A percentile compares a stretch with the other conserved stretches of the same genome.
phyloP scores from a whole-genome alignment of 2,888 invertebrate species.

The Drosophila austrosaltans region DNA sequence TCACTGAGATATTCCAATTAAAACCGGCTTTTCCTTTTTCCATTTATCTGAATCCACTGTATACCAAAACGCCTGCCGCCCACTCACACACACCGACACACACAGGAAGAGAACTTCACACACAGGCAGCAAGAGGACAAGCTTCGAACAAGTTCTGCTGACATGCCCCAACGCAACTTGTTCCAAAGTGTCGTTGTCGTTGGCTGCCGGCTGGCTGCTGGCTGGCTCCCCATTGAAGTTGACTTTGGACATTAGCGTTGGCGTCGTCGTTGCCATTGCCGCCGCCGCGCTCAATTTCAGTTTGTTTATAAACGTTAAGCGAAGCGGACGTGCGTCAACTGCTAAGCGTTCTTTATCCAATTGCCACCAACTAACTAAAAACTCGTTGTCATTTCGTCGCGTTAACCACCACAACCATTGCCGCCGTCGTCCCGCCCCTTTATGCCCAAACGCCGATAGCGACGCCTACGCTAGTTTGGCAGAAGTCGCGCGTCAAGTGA shows the following conservation, averaged over 20 bases:
- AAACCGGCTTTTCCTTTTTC: neutral
- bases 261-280: slow-evolving; percentile 25
- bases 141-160: slow-evolving; percentile 15
- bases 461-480: slow-evolving; percentile 42
- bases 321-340: slow-evolving; percentile 52
- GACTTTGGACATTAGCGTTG: slow-evolving; percentile 34
- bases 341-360: slow-evolving; percentile 12
- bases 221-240: slow-evolving; percentile 19
- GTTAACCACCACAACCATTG: slow-evolving; percentile 19
- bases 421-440: slow-evolving; percentile 37
- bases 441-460: slow-evolving; percentile 16
- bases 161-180: slow-evolving; percentile 10
- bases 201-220: slow-evolving; percentile 7
- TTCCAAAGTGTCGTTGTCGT: slow-evolving; percentile 15
- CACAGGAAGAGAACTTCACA: neutral
- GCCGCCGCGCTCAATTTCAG: slow-evolving; percentile 33
- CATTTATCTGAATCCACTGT: neutral
- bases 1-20: too few species aligned
- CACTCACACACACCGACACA: slow-evolving; percentile 1
- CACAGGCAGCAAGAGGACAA: neutral
- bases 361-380: slow-evolving; percentile 10
- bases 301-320: slow-evolving; percentile 72
- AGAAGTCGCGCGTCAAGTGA: slow-evolving; percentile 67
- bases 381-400: slow-evolving; percentile 35
- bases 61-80: neutral